Base-by-base conservation (phyloP, 2,797 vertebrate genomes). In the Lemur catta region DNA sequence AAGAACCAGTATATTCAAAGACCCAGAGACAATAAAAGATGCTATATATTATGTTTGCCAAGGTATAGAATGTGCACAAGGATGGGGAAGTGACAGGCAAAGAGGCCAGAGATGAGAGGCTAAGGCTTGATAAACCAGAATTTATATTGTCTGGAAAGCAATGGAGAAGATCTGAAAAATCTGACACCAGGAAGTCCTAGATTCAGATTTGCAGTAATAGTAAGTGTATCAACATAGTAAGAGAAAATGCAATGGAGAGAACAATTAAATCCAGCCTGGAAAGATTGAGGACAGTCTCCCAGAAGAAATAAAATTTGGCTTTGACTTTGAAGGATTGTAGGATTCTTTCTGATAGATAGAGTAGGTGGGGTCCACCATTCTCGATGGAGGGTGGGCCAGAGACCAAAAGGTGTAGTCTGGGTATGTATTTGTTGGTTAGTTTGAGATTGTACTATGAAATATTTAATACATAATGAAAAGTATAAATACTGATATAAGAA, bases 381-480 rank as follows among this genome's bases (percentile, higher is more conserved):
- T 12, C 75, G 38, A 14, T 8, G 50, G 35, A 93, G 9, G 6
- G 18, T 61, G 14, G 9, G 26, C 18, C 38, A 52, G 72, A 81
- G 41, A 72, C 55, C 13, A 57, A 65, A 86, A 76, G 18, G 22
- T 38, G 7, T 14, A 75, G 7, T 43, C 90, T 91, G 7, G 28
- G 4, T 74, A 7, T 86, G 1, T 72, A 67, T 84, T 57, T 78
- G 24, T 71, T 92, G 46, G 30, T 85, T 61, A 74, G 43, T 61
- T 69, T 88, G 61, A 79, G 43, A 82, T 48, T 89, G 7, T 55
- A 38, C 82, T 93, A 63, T 46, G 24, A 96, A 95, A 48, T 89
- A 86, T 48, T 75, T 69, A 75, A 74, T 69, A 18, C 4, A 15
- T n/a, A 59, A 59, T 67, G 24, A 92, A 86, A 75, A 50, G 4